Percentiles rank a stretch among this genome's conserved stretches.
These are phyloP conservation scores for Apoderus coryli DNA, from an alignment of 2,888 invertebrate genomes.

Conservation along the genomic window DNA sequence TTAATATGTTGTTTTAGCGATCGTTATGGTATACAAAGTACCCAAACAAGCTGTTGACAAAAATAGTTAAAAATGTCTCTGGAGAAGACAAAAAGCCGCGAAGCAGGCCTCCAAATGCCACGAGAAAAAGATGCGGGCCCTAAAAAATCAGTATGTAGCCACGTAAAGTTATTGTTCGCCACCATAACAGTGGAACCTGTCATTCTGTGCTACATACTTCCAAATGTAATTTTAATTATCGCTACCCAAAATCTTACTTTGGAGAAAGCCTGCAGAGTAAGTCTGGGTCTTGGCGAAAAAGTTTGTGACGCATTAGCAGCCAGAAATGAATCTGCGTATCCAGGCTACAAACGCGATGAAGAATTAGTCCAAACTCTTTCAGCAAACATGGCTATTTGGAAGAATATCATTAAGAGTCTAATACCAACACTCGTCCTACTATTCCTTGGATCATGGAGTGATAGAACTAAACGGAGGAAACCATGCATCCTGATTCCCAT, in stretches of 20 bases:
- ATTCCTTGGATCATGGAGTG: constrained; percentile 47
- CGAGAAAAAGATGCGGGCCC: constrained; percentile 9
- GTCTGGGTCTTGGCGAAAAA: constrained; percentile 49
- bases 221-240: constrained; percentile 42
- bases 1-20: too few species aligned
- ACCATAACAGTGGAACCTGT: constrained; percentile 59
- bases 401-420: constrained; percentile 38
- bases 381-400: constrained; percentile 37
- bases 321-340: constrained; percentile 48
- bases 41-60: too few species aligned
- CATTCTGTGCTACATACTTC: constrained; percentile 48
- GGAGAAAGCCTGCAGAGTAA: constrained; percentile 72
- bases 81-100: constrained; percentile 29
- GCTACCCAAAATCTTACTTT: constrained; percentile 69
- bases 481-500: constrained; percentile 42
- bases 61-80: too few species aligned
- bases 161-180: constrained; percentile 34
- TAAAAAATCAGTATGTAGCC: constrained; percentile 14
- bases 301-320: constrained; percentile 58
- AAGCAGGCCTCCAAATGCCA: constrained; percentile 25
- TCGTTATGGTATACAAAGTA: too few species aligned
- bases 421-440: constrained; percentile 37
- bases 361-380: constrained; percentile 22
- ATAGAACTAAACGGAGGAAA: constrained; percentile 40
- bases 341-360: constrained; percentile 40